Percentiles rank a stretch among this genome's conserved stretches.
phyloP scores from a whole-genome alignment of 2,888 invertebrate species.

The Epinotia brunnichana region DNA sequence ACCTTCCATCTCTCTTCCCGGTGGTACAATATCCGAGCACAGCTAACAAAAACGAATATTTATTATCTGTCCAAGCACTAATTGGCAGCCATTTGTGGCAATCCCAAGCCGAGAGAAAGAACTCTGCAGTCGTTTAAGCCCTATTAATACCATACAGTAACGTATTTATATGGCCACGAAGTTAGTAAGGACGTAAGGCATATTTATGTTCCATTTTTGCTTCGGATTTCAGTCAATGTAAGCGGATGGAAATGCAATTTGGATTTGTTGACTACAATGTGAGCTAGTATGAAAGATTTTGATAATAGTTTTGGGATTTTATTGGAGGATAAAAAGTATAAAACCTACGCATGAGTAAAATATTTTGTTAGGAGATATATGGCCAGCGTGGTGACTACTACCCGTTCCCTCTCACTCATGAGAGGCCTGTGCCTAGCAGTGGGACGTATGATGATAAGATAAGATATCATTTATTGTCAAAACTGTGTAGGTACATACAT shows the following conservation, averaged over 20 bases:
- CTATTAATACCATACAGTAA: background rate
- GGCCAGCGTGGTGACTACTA: no score
- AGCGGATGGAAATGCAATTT: background rate
- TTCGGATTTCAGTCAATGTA: background rate
- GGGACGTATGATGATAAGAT: no score
- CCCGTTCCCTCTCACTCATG: no score
- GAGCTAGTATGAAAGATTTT: background rate
- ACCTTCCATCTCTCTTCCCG: background rate
- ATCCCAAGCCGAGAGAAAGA: background rate
- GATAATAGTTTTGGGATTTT: no score
- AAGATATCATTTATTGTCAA: no score
- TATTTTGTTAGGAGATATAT: no score
- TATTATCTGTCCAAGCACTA: slow-evolving; percentile 2
- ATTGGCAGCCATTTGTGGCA: slow-evolving; percentile 2
- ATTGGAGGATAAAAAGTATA: no score
- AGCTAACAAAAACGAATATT: background rate
- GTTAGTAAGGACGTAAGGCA: background rate
- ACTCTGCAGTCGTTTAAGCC: background rate
- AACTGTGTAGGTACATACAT: no score
- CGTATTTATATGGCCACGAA: background rate
- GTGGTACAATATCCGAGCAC: background rate
- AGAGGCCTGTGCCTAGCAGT: no score
- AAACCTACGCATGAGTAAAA: no score
- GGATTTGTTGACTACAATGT: background rate
- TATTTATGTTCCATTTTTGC: background rate